Base-by-base conservation (phyloP, 2,797 vertebrate species). In the Etheostoma perlongum region DNA sequence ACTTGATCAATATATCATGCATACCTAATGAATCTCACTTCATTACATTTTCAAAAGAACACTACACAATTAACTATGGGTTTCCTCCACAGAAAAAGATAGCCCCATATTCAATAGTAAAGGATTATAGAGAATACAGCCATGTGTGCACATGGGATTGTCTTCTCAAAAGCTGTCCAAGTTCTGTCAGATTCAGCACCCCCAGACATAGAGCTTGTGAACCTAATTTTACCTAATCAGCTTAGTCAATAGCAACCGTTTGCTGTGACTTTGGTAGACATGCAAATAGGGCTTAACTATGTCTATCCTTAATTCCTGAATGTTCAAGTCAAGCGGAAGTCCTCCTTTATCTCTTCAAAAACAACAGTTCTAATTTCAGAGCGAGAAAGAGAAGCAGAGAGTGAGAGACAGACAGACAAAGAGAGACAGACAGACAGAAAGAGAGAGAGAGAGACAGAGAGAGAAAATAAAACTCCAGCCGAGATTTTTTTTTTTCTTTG, bases 181-280 rank as follows among this genome's bases (percentile, higher is more conserved):
- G 89, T 94, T 94, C 92, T 91, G 87, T 90, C 91, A 91, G 91
- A 94, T 94, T 93, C 93, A 88, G 93, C 92, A 92, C 88, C 92
- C 92, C 89, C 81, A 94, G 90, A 93, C 92, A 91, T 90, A 90
- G 86, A 92, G 93, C 91, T 90, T 71, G 87, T 92, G 93, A 94
- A 95, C 93, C 92, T 95, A 94, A 94, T 95, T 94, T 94, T 86
- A 90, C 85, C 89, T 95, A 95, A 95, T 95, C 94, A 95, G 95
- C 95, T 95, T 95, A 95, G 92, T 93, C 91, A 94, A 93, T 91
- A 92, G 89, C 90, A 94, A 93, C 93, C 91, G 72, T 95, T 94
- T 91, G 88, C 92, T 88, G 85, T 94, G 92, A 93, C 92, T 93
- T 93, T 91, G 91, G 92, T 89, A 93, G 92, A 95, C 94, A 94